phyloP scores from a whole-genome alignment of 2,113 vertebrate species.

The Pygoscelis adeliae region DNA sequence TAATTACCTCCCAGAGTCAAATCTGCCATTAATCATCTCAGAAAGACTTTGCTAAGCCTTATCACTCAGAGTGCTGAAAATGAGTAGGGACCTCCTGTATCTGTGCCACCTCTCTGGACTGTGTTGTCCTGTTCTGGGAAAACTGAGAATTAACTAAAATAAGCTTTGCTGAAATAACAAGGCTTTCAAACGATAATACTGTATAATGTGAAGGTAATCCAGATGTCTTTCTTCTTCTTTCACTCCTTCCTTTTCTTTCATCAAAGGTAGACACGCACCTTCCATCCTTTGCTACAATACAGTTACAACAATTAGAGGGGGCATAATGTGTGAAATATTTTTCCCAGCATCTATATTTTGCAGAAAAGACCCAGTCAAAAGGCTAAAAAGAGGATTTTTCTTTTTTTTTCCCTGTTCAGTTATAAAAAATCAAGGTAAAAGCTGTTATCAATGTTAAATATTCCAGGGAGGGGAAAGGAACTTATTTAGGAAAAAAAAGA shows the following conservation, averaged over 20 bases:
- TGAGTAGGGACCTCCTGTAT: slow-evolving; percentile 35
- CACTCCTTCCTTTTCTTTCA: background rate
- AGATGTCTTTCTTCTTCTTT: background rate
- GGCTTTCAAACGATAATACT: background rate
- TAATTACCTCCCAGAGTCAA: slow-evolving; percentile 70
- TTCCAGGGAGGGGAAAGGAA: background rate
- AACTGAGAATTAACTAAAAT: slow-evolving; percentile 24
- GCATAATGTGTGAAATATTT: background rate
- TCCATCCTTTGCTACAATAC: background rate
- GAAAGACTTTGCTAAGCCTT: slow-evolving; percentile 42
- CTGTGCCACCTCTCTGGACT: background rate
- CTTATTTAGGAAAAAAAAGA: background rate
- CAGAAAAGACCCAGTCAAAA: background rate
- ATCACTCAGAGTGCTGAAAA: slow-evolving; percentile 31
- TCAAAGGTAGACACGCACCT: background rate
- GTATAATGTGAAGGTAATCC: background rate
- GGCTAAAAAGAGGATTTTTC: background rate
- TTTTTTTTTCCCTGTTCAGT: background rate
- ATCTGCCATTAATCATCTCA: slow-evolving; percentile 71
- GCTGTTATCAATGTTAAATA: background rate
- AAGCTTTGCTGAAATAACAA: slow-evolving; percentile 29
- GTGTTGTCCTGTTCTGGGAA: slow-evolving; percentile 10
- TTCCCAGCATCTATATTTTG: background rate
- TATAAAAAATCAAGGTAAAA: background rate
- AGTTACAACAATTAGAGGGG: background rate